phyloP scores from a whole-genome alignment of 2,888 invertebrate genomes.

The Dicyrtomina minuta region DNA sequence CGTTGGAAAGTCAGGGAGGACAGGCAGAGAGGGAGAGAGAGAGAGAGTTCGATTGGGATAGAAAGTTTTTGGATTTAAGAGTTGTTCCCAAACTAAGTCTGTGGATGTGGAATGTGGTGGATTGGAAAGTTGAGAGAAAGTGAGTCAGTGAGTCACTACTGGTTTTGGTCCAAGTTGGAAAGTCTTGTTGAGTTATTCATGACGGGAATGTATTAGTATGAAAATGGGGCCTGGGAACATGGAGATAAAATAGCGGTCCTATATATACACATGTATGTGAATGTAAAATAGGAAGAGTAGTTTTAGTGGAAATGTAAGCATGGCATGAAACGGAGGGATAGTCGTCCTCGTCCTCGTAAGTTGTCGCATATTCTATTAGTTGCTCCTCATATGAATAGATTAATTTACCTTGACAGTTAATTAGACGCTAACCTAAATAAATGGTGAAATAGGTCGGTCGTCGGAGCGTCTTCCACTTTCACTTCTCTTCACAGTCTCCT shows the following conservation, averaged over 20 bases:
- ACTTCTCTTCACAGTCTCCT: background rate
- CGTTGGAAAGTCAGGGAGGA: background rate
- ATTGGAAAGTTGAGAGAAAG: slow-evolving; percentile 18
- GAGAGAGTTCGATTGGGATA: slow-evolving; percentile 5
- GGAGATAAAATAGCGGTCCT: too few relatives aligned
- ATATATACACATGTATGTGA: too few relatives aligned
- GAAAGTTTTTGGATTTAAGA: background rate
- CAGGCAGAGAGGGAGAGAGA: slow-evolving; percentile 2
- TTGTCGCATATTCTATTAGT: slow-evolving; percentile 16
- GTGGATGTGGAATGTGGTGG: background rate
- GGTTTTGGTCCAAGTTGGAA: too few relatives aligned
- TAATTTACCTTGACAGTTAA: slow-evolving; percentile 13
- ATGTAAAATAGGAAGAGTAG: too few relatives aligned
- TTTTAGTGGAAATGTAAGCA: too few relatives aligned
- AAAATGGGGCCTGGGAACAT: too few relatives aligned
- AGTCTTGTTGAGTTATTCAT: too few relatives aligned
- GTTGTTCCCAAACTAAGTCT: slow-evolving; percentile 6
- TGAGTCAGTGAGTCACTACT: background rate
- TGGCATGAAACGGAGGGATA: too few relatives aligned
- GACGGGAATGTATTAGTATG: too few relatives aligned
- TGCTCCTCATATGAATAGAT: slow-evolving; percentile 5
- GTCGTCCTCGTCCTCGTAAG: too few relatives aligned
- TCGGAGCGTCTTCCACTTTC: background rate
- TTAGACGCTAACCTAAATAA: slow-evolving; percentile 12
- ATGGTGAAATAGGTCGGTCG: slow-evolving; percentile 7